Percentiles rank a stretch among this genome's conserved stretches.
phyloP scores from a whole-genome alignment of 1,140 invertebrate species.

The Penaeus japonicus region DNA sequence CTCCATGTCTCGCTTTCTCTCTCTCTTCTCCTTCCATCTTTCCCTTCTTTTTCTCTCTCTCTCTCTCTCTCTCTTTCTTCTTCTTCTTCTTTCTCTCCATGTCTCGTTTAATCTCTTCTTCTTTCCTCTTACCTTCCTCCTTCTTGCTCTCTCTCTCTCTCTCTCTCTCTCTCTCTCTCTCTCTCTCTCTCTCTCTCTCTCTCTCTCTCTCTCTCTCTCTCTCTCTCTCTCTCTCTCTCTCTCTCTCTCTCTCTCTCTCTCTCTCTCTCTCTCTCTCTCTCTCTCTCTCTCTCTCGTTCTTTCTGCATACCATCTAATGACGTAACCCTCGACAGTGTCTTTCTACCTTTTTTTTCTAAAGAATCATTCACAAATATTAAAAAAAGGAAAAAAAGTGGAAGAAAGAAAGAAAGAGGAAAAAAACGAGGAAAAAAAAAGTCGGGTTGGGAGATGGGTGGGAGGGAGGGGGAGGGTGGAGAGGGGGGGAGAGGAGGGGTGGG shows the following conservation, averaged over 20 bases:
- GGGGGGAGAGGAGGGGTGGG: background rate
- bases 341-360: background rate
- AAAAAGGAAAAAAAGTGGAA: too few relatives aligned
- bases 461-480: background rate
- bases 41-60: background rate
- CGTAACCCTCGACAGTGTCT: too few relatives aligned
- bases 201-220: background rate
- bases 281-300: slow-evolving; percentile 8
- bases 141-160: background rate
- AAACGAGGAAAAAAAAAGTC: too few relatives aligned
- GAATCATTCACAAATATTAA: background rate
- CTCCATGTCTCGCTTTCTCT: background rate
- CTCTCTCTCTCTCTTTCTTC: background rate
- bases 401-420: too few relatives aligned
- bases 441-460: background rate
- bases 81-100: background rate
- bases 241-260: background rate
- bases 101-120: background rate
- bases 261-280: background rate
- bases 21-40: background rate
- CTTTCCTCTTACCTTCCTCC: background rate
- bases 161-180: background rate
- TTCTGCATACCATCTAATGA: background rate
- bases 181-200: background rate
- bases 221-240: background rate